Percentiles rank a stretch among this genome's conserved stretches.
Conservation (phyloP, 2,888 invertebrate species). For the Tuta absoluta region DNA sequence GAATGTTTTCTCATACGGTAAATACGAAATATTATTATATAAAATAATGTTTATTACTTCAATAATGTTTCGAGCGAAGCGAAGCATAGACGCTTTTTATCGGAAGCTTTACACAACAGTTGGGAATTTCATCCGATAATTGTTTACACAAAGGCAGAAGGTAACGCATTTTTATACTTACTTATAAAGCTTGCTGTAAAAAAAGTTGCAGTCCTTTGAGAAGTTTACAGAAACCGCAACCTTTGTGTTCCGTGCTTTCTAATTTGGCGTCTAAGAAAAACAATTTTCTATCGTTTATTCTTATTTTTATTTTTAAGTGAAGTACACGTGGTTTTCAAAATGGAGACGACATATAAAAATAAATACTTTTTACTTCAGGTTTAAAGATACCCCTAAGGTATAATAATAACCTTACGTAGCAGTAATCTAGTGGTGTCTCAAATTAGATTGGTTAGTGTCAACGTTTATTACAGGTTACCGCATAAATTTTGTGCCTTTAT, state of each 20-base stretch:
- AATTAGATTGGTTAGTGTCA: no score
- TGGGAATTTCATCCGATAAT: conserved; percentile 6
- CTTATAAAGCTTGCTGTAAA: not conserved
- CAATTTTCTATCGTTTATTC: no score
- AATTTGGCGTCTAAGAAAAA: not conserved
- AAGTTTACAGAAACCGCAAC: not conserved
- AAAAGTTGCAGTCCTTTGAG: not conserved
- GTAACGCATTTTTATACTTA: not conserved
- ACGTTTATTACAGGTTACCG: no score
- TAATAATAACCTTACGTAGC: no score
- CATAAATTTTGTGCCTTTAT: no score
- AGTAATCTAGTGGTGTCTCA: no score
- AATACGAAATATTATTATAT: not conserved
- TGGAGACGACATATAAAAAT: no score
- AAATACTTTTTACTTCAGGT: no score
- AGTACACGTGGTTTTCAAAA: no score
- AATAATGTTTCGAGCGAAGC: not conserved
- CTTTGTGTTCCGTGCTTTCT: not conserved
- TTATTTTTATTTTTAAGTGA: no score
- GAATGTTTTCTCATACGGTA: not conserved
- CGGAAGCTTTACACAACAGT: conserved; percentile 20
- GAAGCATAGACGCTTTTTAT: not conserved
- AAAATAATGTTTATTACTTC: not conserved
- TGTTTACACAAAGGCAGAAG: not conserved
- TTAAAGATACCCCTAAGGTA: no score